Conservation (phyloP, 2,113 vertebrate species). For the Salvator merianae region DNA sequence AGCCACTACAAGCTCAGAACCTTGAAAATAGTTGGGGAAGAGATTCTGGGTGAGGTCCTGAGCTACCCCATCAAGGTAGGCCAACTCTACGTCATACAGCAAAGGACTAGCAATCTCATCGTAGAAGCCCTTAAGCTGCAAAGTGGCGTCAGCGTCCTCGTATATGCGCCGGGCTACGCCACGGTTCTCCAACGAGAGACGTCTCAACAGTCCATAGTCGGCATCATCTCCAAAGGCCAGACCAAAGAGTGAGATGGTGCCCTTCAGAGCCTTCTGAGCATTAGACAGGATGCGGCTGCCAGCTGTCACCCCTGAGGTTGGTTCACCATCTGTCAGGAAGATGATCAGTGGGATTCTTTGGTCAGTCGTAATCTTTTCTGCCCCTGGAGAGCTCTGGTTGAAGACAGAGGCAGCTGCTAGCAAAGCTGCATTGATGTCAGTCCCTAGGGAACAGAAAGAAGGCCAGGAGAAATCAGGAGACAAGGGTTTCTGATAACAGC, state of each 20-base stretch:
- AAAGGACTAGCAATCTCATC: slow-evolving; percentile 83
- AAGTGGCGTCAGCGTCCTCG: slow-evolving; percentile 78
- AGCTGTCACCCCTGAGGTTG: slow-evolving; percentile 78
- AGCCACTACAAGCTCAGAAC: slow-evolving; percentile 83
- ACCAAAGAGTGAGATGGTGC: slow-evolving; percentile 78
- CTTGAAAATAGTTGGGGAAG: slow-evolving; percentile 85
- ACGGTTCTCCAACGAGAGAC: slow-evolving; percentile 80
- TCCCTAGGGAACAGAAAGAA: slow-evolving; percentile 72
- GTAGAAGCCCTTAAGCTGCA: slow-evolving; percentile 83
- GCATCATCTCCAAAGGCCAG: slow-evolving; percentile 86
- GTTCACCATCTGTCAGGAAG: slow-evolving; percentile 86
- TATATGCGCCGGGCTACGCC: slow-evolving; percentile 78
- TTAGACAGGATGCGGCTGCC: slow-evolving; percentile 77
- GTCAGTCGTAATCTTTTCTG: slow-evolving; percentile 25
- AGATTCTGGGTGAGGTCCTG: slow-evolving; percentile 74
- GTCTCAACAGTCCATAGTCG: slow-evolving; percentile 77
- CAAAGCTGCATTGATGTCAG: slow-evolving; percentile 83
- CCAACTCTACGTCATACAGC: slow-evolving; percentile 79
- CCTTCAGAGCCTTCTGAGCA: slow-evolving; percentile 70
- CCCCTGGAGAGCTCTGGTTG: slow-evolving; percentile 58
- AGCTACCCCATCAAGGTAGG: slow-evolving; percentile 76
- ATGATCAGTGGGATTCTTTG: slow-evolving; percentile 79
- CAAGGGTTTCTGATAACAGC: not conserved
- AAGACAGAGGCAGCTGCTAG: slow-evolving; percentile 80
- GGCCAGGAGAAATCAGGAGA: slow-evolving; percentile 7